Conservation (phyloP, 2,797 vertebrate species). For the Limnodromus scolopaceus region DNA sequence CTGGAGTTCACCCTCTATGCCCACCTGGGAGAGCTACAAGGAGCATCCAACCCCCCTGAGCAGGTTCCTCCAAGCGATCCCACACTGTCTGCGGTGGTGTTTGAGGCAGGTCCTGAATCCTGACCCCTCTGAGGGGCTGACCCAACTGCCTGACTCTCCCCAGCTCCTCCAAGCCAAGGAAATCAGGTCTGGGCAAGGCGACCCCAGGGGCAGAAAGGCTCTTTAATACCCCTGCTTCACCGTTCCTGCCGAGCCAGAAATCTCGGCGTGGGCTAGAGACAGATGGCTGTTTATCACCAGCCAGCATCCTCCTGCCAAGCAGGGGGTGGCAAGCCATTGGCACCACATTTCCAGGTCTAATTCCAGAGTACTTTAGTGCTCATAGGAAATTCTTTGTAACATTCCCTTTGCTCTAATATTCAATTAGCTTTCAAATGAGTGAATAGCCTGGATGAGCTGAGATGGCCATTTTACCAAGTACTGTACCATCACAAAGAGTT, state of each 20-base stretch:
- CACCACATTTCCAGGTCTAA: conserved; percentile 27
- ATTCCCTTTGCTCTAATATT: conserved; percentile 38
- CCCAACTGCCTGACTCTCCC: neutral
- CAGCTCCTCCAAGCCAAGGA: neutral
- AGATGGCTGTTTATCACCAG: neutral
- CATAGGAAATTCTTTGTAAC: conserved; percentile 52
- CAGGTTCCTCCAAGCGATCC: rapidly evolving
- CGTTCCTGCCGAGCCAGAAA: rapidly evolving
- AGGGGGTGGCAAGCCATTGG: neutral
- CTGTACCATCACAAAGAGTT: conserved; percentile 51
- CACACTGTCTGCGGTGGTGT: rapidly evolving
- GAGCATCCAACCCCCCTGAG: rapidly evolving
- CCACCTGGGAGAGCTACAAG: rapidly evolving
- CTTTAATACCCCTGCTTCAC: neutral
- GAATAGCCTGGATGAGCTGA: conserved; percentile 36
- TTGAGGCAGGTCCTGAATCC: neutral
- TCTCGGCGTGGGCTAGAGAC: neutral
- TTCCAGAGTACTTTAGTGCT: conserved; percentile 33
- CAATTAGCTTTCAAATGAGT: conserved; percentile 66
- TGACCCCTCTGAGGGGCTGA: rapidly evolving
- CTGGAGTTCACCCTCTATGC: neutral
- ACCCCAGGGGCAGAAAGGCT: neutral
- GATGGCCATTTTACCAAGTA: conserved; percentile 75
- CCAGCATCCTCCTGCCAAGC: neutral
- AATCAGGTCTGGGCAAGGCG: rapidly evolving